Conservation (phyloP, 2,797 vertebrate genomes). For the Acanthurus leucopareius region DNA sequence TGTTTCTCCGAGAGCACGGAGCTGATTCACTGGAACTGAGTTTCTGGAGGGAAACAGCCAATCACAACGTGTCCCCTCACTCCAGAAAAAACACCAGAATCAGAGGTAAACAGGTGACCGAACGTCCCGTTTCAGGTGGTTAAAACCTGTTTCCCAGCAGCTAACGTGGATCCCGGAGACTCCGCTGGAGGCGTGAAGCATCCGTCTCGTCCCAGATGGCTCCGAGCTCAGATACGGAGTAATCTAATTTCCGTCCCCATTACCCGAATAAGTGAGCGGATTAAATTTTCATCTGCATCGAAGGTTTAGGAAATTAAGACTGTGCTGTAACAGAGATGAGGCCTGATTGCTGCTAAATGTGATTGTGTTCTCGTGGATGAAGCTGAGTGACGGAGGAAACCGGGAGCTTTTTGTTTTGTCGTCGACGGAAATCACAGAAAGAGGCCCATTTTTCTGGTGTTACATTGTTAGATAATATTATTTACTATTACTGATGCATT, state of each 20-base stretch:
- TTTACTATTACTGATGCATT: neutral
- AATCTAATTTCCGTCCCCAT: conserved; percentile 80
- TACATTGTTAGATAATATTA: neutral
- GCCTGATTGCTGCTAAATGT: conserved; percentile 68
- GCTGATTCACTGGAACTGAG: neutral
- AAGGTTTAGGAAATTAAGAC: conserved; percentile 70
- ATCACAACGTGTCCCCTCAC: too few relatives aligned
- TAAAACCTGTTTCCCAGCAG: neutral
- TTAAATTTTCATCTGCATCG: conserved; percentile 80
- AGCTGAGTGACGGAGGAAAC: conserved; percentile 32
- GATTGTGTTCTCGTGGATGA: conserved; percentile 50
- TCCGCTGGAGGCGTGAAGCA: conserved; percentile 56
- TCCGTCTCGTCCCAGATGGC: conserved; percentile 61
- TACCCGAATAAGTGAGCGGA: conserved; percentile 79
- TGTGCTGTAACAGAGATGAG: conserved; percentile 64
- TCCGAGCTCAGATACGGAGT: conserved; percentile 58
- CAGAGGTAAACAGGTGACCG: too few relatives aligned
- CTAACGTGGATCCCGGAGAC: neutral
- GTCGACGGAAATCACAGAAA: too few relatives aligned
- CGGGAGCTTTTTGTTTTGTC: neutral
- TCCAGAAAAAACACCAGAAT: too few relatives aligned
- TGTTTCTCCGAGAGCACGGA: too few relatives aligned
- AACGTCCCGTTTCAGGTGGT: neutral
- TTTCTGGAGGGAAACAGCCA: too few relatives aligned
- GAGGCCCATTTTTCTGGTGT: neutral